Percentiles rank a stretch among this genome's conserved stretches.
Conservation (phyloP, 35 echinoderm and acorn worm genomes). For the Ptychodera flava region DNA sequence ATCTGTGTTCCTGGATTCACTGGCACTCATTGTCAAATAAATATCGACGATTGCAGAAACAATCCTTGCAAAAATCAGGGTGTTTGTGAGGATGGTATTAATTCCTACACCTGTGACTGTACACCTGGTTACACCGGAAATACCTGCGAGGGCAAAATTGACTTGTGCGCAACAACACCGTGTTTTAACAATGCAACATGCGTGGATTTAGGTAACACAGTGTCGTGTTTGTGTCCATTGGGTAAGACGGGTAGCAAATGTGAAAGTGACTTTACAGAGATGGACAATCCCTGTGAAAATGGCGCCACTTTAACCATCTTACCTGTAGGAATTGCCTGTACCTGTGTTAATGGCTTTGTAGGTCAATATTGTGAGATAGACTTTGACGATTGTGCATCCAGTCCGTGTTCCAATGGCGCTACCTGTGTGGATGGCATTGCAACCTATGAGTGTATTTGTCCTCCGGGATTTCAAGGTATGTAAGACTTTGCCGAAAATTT, state of each 20-base stretch:
- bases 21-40: conserved; percentile 6
- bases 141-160: conserved; percentile 43
- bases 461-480: conserved; percentile 22
- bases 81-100: conserved; percentile 29
- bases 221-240: not conserved
- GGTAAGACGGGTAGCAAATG: not conserved
- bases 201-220: not conserved
- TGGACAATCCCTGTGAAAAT: not conserved
- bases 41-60: not conserved
- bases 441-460: conserved; percentile 33
- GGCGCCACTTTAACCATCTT: not conserved
- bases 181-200: conserved; percentile 11
- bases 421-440: not conserved
- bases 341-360: not conserved
- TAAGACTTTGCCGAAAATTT: too few species aligned
- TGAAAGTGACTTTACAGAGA: not conserved
- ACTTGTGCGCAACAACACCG: not conserved
- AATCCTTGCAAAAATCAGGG: conserved; percentile 38
- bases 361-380: not conserved
- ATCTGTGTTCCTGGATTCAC: conserved; percentile 20
- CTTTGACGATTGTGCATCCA: not conserved
- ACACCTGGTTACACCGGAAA: conserved; percentile 24
- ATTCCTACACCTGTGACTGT: conserved; percentile 36
- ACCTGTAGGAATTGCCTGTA: not conserved
- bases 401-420: not conserved